A percentile compares a stretch with the other conserved stretches of the same genome.
phyloP scores from a whole-genome alignment of 1,140 invertebrate species.

The Zaprionus gabonicus region DNA sequence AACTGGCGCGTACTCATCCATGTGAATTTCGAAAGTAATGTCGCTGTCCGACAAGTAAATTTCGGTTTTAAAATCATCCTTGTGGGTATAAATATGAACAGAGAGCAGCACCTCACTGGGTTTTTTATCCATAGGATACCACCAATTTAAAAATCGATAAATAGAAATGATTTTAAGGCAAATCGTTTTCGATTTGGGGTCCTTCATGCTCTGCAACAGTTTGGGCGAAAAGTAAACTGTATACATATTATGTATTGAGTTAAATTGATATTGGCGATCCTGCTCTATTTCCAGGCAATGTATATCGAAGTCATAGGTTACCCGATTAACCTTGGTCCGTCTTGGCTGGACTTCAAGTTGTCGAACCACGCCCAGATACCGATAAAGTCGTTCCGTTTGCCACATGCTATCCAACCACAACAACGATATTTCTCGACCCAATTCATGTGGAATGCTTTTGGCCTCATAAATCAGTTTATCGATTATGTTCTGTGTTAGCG shows the following conservation, averaged over 20 bases:
- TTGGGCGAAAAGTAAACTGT: constrained; percentile 12
- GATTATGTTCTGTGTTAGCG: background rate
- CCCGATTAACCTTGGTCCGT: background rate
- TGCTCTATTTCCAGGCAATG: constrained; percentile 14
- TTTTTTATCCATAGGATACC: constrained; percentile 53
- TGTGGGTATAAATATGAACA: constrained; percentile 23
- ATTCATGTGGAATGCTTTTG: background rate
- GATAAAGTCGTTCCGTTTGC: constrained; percentile 44
- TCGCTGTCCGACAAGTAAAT: background rate
- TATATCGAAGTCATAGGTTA: background rate
- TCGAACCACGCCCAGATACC: constrained; percentile 8
- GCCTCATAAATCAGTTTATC: constrained; percentile 13
- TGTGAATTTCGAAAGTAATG: background rate
- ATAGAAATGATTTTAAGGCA: constrained; percentile 45
- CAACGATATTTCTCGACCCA: background rate
- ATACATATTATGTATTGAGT: constrained; percentile 30
- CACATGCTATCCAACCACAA: constrained; percentile 38
- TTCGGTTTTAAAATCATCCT: constrained; percentile 9
- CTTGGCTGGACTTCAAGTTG: background rate
- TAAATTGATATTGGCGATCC: background rate
- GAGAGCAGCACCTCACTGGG: constrained; percentile 40
- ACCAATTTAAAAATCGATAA: constrained; percentile 46
- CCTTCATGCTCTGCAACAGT: constrained; percentile 28
- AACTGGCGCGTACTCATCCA: too few species aligned
- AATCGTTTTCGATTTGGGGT: background rate